Percentiles rank a stretch among this genome's conserved stretches.
These are phyloP conservation scores for Caenorhabditis parvicauda DNA, from an alignment of 2,888 invertebrate genomes.

Conservation along the genomic window DNA sequence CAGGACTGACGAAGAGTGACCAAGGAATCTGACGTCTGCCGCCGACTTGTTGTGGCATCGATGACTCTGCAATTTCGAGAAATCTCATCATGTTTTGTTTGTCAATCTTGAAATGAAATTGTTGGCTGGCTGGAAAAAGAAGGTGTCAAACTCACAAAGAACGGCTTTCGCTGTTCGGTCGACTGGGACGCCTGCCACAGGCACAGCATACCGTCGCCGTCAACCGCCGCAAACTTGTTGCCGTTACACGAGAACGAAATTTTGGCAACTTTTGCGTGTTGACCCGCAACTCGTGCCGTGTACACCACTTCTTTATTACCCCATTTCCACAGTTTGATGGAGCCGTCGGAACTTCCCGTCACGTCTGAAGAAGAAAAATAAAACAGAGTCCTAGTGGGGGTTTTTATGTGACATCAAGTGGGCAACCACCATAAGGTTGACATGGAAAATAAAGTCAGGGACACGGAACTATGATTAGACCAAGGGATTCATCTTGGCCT, in stretches of 20 bases:
- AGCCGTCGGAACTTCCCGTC: slow-evolving; percentile 91
- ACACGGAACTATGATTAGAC: no score
- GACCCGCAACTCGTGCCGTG: slow-evolving; percentile 85
- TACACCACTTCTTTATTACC: slow-evolving; percentile 83
- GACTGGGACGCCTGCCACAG: slow-evolving; percentile 78
- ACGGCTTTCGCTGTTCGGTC: slow-evolving; percentile 53
- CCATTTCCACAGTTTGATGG: slow-evolving; percentile 97
- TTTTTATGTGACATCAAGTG: slow-evolving; percentile 1
- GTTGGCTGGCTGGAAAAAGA: background rate
- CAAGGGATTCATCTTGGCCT: no score
- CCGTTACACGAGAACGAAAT: slow-evolving; percentile 57
- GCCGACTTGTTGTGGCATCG: slow-evolving; percentile 96
- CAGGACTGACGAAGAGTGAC: slow-evolving; percentile 90
- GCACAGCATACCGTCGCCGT: slow-evolving; percentile 92
- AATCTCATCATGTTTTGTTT: background rate
- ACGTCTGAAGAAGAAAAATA: no score
- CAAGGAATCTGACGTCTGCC: slow-evolving; percentile 90
- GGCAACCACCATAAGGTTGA: background rate
- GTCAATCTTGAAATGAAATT: background rate
- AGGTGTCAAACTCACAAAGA: slow-evolving; percentile 49
- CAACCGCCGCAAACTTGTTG: slow-evolving; percentile 83
- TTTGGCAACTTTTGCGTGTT: slow-evolving; percentile 70
- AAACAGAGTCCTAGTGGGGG: background rate
- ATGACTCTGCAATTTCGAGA: slow-evolving; percentile 73
- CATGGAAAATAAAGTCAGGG: no score